Base-by-base conservation (phyloP, 1,140 invertebrate species). In the Gryon sp. region DNA sequence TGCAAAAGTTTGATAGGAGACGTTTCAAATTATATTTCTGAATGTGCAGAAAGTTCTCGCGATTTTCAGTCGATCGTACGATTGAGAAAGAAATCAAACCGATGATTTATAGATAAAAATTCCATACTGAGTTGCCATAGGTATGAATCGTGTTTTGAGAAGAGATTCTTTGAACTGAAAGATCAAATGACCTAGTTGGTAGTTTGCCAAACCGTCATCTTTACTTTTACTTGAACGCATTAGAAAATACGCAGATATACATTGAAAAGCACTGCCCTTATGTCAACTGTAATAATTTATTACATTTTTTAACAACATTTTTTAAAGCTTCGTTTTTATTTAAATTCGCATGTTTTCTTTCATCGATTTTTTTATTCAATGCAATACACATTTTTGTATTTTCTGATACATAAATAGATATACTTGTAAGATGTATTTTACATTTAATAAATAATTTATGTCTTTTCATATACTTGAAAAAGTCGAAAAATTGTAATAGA, bases 131-230 rank as follows among this genome's bases (percentile, higher is more conserved):
- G 50, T 55, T 43, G 38, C 20, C 53, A 55, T 62, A 59, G 57
- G 14, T 59, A 18, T 34, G 12, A 48, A 48, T 65, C 38, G 38
- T 73, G 59, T 78, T 80, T 78, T 69, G 79, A 68, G 68, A 68
- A 60, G 53, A 24, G 36, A 46, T 53, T 70, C 45, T 66, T 66
- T 5, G 55, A 15, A 60, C 40, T 53, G 78, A 75, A 80, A 81
- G 80, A 83, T 84, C 82, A 79, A 77, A 73, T 77, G 83, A 84
- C 78, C 80, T 62, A 81, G 76, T 82, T 83, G 83, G 81, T 80
- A 53, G 62, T 41, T 55, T 41, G 72, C 82, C 80, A 83, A 78
- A 40, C 28, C 76, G 50, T 75, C 48, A 73, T 79, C 45, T 65
- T 75, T 30, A 50, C 59, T 68, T 72, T 70, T 52, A 53, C 50